Base-by-base conservation (phyloP, 1,140 invertebrate species). In the Hermetia illucens region DNA sequence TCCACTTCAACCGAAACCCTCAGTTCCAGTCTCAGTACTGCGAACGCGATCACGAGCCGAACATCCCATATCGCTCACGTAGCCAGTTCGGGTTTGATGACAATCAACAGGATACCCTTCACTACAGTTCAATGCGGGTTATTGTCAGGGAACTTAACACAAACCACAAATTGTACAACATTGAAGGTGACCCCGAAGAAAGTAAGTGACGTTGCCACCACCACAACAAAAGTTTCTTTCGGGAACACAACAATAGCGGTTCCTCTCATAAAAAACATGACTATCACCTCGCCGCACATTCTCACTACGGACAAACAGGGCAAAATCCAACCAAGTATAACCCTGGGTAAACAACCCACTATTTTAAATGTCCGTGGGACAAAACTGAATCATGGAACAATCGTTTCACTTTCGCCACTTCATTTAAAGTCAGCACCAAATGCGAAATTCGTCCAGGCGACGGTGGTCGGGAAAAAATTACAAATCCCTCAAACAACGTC, bases 231-330 rank as follows among this genome's bases (percentile, higher is more conserved):
- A 17, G 69, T 72, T 12, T 72, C 69, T 3, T 25, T 25, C 36
- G 70, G 69, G 9, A 72, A 72, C 46, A 69, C 70, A 45, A 72
- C 68, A 13, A 73, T 73, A 41, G 71, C 70, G 9, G 70, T 73
- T 21, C 70, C 70, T 5, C 56, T 73, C 25, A 47, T 72, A n/a
- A 72, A 71, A 44, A 69, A 59, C 27, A 45, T 69, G 30, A 41
- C 33, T 24, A 41, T 45, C 15, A 20, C 27, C 17, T 31, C 13
- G 10, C 19, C 47, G 25, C 35, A 50, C 22, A 13, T 51, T 4
- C 47, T 29, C 37, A 45, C 25, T 44, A 43, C 18, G 30, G 44
- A 43, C 4, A 48, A 42, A 30, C 44, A 46, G 12, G 21, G 9
- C 34, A 31, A 41, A 5, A n/a, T 12, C 16, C 22, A 24, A 41